A percentile compares a stretch with the other conserved stretches of the same genome.
Conservation (phyloP, 2,113 vertebrate species). For the Saimiri boliviensis region DNA sequence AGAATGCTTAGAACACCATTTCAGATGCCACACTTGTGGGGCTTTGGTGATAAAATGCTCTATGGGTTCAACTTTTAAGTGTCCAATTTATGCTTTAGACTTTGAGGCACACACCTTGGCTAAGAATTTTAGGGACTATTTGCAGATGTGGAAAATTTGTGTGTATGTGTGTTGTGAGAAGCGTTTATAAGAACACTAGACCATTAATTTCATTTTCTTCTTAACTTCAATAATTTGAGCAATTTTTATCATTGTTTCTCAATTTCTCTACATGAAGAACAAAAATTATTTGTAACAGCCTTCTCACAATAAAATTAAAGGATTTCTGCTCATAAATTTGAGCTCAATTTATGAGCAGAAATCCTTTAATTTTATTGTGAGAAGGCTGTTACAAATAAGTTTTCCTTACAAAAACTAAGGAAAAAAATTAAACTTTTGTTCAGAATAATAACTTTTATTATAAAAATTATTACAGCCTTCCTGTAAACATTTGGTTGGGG, state of each 20-base stretch:
- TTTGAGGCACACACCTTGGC: neutral
- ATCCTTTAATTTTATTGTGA: neutral
- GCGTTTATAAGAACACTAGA: neutral
- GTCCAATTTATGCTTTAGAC: neutral
- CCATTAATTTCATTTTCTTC: constrained; percentile 9
- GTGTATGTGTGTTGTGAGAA: neutral
- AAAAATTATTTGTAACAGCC: neutral
- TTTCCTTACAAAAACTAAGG: neutral
- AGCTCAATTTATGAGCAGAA: neutral
- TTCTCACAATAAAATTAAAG: neutral
- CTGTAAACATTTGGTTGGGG: neutral
- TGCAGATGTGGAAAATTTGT: neutral
- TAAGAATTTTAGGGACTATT: neutral
- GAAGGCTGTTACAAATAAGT: neutral
- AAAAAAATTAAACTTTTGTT: neutral
- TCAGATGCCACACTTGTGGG: neutral
- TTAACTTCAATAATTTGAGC: neutral
- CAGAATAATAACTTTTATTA: neutral
- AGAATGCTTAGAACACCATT: too few relatives aligned
- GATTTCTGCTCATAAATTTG: neutral
- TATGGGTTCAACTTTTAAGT: neutral
- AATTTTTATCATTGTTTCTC: neutral
- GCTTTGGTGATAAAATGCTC: fast-evolving
- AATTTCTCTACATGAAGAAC: neutral
- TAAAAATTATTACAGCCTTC: neutral